A percentile compares a stretch with the other conserved stretches of the same genome.
Conservation (phyloP, 2,797 vertebrate species). For the Leuciscus waleckii region DNA sequence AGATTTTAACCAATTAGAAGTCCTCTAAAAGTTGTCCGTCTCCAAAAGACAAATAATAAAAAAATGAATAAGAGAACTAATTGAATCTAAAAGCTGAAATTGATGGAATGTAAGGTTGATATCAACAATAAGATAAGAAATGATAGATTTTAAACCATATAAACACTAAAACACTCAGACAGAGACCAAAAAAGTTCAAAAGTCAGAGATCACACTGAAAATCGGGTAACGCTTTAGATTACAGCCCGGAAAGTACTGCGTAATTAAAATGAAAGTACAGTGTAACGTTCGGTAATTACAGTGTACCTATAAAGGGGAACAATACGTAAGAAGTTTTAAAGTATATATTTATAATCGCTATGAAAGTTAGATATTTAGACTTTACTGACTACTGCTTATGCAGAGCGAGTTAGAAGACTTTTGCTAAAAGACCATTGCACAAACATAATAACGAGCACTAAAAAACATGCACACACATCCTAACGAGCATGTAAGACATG, state of each 20-base stretch:
- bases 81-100: no score
- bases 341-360: no score
- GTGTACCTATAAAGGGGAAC: no score
- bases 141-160: neutral
- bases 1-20: neutral
- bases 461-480: neutral
- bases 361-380: neutral
- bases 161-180: constrained; percentile 5
- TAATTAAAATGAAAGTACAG: no score
- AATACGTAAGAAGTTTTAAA: no score
- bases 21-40: neutral
- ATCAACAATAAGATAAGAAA: neutral
- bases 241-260: no score
- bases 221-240: no score
- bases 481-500: neutral
- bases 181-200: constrained; percentile 1
- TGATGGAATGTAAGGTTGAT: neutral
- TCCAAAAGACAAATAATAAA: neutral
- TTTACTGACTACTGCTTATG: neutral
- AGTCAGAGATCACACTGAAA: neutral
- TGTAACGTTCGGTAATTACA: no score
- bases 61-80: neutral
- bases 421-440: neutral
- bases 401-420: neutral
- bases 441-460: no score